Evolutionary conservation across 2,113 vertebrate genomes (phyloP).

Genomic region (Merops nubicus): DNA sequence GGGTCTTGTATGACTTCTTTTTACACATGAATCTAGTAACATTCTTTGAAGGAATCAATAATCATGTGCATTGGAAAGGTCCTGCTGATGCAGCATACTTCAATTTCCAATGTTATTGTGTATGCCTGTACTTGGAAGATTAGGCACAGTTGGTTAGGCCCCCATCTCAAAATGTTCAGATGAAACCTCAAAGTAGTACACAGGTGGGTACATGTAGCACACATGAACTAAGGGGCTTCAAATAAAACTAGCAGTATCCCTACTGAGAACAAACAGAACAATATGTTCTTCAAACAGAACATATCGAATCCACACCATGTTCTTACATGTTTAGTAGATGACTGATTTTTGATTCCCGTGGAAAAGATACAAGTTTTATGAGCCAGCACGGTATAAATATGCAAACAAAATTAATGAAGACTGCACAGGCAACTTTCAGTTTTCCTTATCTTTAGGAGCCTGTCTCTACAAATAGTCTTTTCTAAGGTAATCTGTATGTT

Average conservation of each 20-base stretch:
- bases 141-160: background rate
- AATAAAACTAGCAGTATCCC: background rate
- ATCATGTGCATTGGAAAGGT: background rate
- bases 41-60: background rate
- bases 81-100: background rate
- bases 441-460: background rate
- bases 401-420: background rate
- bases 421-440: background rate
- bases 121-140: background rate
- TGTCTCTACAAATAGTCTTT: background rate
- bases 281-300: background rate
- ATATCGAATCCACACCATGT: background rate
- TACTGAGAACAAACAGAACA: background rate
- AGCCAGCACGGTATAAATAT: background rate
- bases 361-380: background rate
- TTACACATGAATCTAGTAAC: background rate
- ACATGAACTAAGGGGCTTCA: background rate
- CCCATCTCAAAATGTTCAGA: background rate
- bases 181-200: background rate
- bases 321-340: background rate
- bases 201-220: accelerated
- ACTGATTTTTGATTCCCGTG: background rate
- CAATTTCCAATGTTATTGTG: background rate
- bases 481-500: background rate
- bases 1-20: background rate